These are phyloP conservation scores for Drosophila arizonae DNA, from an alignment of 1,140 invertebrate species.

Conservation along the genomic window DNA sequence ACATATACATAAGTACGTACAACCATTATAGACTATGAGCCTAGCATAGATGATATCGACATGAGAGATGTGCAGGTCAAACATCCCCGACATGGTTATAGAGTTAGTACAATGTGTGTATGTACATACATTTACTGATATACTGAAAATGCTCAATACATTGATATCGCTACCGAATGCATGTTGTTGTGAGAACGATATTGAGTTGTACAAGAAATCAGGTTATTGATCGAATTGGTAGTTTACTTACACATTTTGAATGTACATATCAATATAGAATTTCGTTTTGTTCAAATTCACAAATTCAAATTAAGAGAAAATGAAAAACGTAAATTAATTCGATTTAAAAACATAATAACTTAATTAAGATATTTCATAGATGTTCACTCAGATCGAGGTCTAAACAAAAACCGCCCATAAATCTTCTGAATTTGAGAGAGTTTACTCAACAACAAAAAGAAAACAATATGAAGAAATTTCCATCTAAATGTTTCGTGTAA, in stretches of 20 bases:
- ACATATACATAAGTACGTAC: not conserved
- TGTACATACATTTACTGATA: slow-evolving; percentile 4
- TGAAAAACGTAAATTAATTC: slow-evolving; percentile 57
- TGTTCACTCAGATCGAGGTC: too few species aligned
- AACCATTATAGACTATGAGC: not conserved
- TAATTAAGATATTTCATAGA: not conserved
- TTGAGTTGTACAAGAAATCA: slow-evolving; percentile 19
- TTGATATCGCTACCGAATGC: slow-evolving; percentile 8
- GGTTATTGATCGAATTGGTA: slow-evolving; percentile 34
- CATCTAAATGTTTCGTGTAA: too few species aligned
- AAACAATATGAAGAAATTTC: too few species aligned
- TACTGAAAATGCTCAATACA: slow-evolving; percentile 7
- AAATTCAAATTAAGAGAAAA: slow-evolving; percentile 44
- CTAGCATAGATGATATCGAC: slow-evolving; percentile 3
- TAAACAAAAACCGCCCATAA: too few species aligned
- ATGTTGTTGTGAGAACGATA: not conserved
- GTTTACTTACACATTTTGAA: slow-evolving; percentile 73
- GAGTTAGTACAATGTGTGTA: not conserved
- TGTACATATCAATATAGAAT: slow-evolving; percentile 60
- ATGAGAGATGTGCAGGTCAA: not conserved
- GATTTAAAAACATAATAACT: slow-evolving; percentile 12
- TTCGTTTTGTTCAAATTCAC: slow-evolving; percentile 46
- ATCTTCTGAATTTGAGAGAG: too few species aligned
- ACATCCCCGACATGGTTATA: not conserved
- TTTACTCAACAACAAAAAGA: too few species aligned